Evolutionary conservation across 2,888 invertebrate species (phyloP), one percentile per base, ranked within the genome.

Genomic region (Xylota sylvarum): DNA sequence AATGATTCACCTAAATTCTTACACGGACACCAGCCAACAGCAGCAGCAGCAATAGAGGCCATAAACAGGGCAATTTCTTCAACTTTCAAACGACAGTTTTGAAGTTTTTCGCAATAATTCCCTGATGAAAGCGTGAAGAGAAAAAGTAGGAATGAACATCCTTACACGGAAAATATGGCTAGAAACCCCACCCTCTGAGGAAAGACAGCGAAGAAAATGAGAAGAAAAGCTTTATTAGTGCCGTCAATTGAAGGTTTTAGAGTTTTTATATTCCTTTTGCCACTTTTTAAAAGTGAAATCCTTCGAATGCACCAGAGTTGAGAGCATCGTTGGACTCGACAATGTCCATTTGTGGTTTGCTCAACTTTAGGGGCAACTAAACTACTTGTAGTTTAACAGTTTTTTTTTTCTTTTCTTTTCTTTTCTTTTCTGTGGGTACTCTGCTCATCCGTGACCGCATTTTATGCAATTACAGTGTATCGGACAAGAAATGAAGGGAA

Each of bases 21-120:
- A 65, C n/a, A 17, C 32, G 19, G 9, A 48, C 5, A 1, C 46
- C 14, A 14, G 19, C 10, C 10, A 32, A 9, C 73, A 60, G 43
- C 46, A 72, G 4, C 72, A 58, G 40, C 30, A 64, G 23, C 48
- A 55, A 60, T 67, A 58, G 80, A 46, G 60, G 40, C 55, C 70
- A 81, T 85, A 85, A 85, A 85, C 76, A 81, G 65, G 50, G 60
- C 81, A 72, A 81, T 77, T 81, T 76, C 60, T 56, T 60, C 74
- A 85, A 85, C 76, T 80, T 85, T 79, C 65, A 72, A 80, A 85
- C 72, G 81, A 81, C 85, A 76, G 76, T 85, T 85, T 77, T 77
- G 55, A 81, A 85, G 81, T 81, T 81, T 81, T 65, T 12, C 58
- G 43, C 80, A 80, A 85, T 76, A 70, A 84, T 70, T 74, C 52